These are phyloP conservation scores for Sesamia nonagrioides DNA, from an alignment of 1,140 invertebrate genomes.

Conservation along the genomic window DNA sequence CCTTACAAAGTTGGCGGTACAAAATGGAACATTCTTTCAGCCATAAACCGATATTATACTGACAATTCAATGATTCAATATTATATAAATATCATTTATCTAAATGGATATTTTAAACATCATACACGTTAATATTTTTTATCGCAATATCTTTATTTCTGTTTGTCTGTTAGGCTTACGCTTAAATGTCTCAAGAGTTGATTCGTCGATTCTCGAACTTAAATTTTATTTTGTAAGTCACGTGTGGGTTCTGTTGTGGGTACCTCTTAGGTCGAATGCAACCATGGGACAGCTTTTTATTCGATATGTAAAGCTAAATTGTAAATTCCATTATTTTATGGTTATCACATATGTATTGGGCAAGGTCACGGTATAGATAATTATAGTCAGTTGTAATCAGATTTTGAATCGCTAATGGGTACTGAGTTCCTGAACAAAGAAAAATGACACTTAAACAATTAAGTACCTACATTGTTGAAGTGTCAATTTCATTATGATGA, in stretches of 20 bases:
- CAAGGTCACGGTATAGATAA: not conserved
- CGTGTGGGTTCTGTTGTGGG: too few relatives aligned
- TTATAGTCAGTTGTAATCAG: not conserved
- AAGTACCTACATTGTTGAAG: not conserved
- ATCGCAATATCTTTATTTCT: too few relatives aligned
- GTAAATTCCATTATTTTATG: not conserved
- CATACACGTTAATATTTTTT: too few relatives aligned
- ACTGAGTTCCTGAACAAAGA: not conserved
- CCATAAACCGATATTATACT: not conserved
- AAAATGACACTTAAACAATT: not conserved
- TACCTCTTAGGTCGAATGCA: too few relatives aligned
- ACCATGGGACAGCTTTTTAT: too few relatives aligned
- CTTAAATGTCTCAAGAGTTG: too few relatives aligned
- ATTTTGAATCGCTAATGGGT: not conserved
- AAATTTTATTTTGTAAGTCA: too few relatives aligned
- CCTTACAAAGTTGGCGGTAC: conserved; percentile 20
- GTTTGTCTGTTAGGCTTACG: too few relatives aligned
- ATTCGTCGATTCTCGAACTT: too few relatives aligned
- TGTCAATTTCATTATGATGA: too few relatives aligned
- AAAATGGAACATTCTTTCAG: not conserved
- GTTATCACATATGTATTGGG: not conserved
- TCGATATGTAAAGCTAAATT: too few relatives aligned
- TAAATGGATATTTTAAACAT: not conserved
- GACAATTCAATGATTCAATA: not conserved
- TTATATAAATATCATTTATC: not conserved